Evolutionary conservation across 1,140 invertebrate genomes (phyloP), one percentile per base, ranked within the genome.

Genomic region (Delia radicum): DNA sequence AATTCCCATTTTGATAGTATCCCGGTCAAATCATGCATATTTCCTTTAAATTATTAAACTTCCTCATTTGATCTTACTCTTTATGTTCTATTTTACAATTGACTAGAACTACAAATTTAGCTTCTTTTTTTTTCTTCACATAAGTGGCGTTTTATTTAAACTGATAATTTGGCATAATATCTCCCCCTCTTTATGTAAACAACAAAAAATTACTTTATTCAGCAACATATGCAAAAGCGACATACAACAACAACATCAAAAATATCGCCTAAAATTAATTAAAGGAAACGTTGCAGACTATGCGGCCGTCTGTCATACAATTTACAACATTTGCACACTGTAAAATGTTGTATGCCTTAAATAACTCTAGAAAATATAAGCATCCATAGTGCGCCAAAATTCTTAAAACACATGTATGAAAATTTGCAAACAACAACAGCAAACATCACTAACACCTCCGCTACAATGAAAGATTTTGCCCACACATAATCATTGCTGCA

Each of bases 221-320:
- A 18, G n/a, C 4, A 61, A 61, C 55, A 61, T n/a, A 26, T 61
- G 24, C 37, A 61, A 15, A 3, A 61, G 24, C 3, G 4, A 10
- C 24, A 61, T 6, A 21, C 0, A 18, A 21, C 8, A 61, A 61
- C 7, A 61, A 42, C 6, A 13, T 13, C 6, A 13, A 6, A 42
- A 1, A 6, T 8, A 61, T 15, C 24, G 24, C n/a, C 55, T 61
- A 61, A 61, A 61, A 61, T 61, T 61, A 61, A 61, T 61, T 61
- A 61, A 61, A 61, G 55, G 55, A 61, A 61, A 61, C 55, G 55
- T 61, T 24, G 55, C 55, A 61, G 55, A 61, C 55, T 61, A 61
- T 24, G n/a, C 18, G 55, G 24, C 55, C 55, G 18, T 10, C 55
- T 61, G 55, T 61, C 55, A 61, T 61, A 61, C 55, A 61, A 61